Conservation (phyloP, 2,888 invertebrate species). For the Apotomis betuletana region DNA sequence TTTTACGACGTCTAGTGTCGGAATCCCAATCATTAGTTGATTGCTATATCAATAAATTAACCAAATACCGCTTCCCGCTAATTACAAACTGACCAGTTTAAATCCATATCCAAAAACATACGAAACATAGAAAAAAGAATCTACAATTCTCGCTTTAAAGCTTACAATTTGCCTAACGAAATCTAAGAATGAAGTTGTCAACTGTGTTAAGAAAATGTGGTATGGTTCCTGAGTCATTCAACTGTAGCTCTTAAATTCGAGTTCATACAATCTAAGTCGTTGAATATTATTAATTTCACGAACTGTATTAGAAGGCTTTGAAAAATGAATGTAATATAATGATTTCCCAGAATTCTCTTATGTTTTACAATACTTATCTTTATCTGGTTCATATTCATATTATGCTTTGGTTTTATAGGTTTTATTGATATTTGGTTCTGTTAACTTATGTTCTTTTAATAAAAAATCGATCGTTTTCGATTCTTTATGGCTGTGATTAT, state of each 20-base stretch:
- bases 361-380: conserved; percentile 45
- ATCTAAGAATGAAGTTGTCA: conserved; percentile 18
- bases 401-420: conserved; percentile 44
- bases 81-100: conserved; percentile 46
- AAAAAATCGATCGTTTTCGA: conserved; percentile 45
- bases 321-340: conserved; percentile 44
- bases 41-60: conserved; percentile 54
- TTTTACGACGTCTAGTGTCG: conserved; percentile 54
- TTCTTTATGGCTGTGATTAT: conserved; percentile 44
- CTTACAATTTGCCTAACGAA: neutral
- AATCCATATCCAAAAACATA: conserved; percentile 11
- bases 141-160: conserved; percentile 18
- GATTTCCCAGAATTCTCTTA: conserved; percentile 48
- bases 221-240: neutral
- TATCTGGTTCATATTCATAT: conserved; percentile 46
- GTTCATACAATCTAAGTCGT: neutral
- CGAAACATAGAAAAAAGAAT: conserved; percentile 34
- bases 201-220: conserved; percentile 15
- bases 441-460: conserved; percentile 49
- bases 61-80: conserved; percentile 51
- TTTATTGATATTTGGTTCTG: conserved; percentile 46
- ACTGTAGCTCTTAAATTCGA: conserved; percentile 8
- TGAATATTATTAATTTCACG: neutral
- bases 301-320: conserved; percentile 34
- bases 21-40: conserved; percentile 52